A percentile compares a stretch with the other conserved stretches of the same genome.
These are phyloP conservation scores for Melipona bicolor DNA, from an alignment of 2,888 invertebrate species.

Conservation along the genomic window DNA sequence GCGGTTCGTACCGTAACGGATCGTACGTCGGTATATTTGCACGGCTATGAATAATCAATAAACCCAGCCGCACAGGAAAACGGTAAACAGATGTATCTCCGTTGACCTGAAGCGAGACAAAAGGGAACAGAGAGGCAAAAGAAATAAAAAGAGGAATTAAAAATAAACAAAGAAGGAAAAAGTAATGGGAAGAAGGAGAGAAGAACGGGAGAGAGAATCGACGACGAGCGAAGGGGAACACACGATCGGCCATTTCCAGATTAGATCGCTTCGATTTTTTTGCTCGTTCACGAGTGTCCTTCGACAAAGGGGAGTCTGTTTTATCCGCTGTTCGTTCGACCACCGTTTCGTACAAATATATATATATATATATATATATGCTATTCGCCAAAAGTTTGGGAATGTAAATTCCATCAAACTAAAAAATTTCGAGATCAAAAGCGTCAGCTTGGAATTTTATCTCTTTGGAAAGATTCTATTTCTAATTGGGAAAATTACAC, in stretches of 20 bases:
- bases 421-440: not conserved
- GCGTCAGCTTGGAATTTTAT: not conserved
- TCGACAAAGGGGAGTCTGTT: constrained; percentile 6
- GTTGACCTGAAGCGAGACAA: constrained; percentile 37
- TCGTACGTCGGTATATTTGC: constrained; percentile 23
- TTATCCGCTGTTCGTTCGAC: constrained; percentile 8
- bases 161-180: not conserved
- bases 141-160: not conserved
- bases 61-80: constrained; percentile 27
- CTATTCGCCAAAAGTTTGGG: too few species aligned
- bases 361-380: too few species aligned
- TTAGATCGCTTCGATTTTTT: constrained; percentile 35
- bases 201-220: not conserved
- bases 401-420: not conserved
- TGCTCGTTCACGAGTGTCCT: constrained; percentile 5
- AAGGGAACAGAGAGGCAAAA: not conserved
- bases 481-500: not conserved
- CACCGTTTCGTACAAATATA: not conserved
- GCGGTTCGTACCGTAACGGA: not conserved
- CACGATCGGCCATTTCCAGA: constrained; percentile 28
- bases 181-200: not conserved
- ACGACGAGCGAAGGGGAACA: not conserved
- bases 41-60: constrained; percentile 49
- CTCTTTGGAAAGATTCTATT: not conserved
- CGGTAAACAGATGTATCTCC: constrained; percentile 56